These are phyloP conservation scores for Bruchidius siliquastri DNA, from an alignment of 2,888 invertebrate genomes.

Conservation along the genomic window DNA sequence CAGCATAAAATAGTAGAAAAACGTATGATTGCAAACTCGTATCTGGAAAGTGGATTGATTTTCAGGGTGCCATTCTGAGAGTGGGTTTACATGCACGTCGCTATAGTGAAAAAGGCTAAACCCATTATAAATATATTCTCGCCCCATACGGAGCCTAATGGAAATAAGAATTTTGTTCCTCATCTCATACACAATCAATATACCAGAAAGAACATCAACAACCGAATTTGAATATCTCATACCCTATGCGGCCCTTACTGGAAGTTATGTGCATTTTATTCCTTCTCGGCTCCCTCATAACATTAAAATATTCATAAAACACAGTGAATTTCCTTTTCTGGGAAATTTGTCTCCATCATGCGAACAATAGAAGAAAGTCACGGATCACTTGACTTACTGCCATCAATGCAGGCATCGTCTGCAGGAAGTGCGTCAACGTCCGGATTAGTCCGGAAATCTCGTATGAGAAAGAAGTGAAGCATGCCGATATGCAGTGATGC, in stretches of 20 bases:
- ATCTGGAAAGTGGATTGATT: no score
- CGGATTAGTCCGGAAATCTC: conserved; percentile 21
- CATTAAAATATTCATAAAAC: conserved; percentile 5
- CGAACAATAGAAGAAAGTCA: conserved; percentile 25
- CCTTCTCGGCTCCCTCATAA: conserved; percentile 1
- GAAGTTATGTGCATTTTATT: neutral
- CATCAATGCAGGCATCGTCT: conserved; percentile 20
- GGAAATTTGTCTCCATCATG: conserved; percentile 21
- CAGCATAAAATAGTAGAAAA: no score
- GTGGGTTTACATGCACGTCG: no score
- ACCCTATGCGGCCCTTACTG: neutral
- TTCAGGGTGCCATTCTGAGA: no score
- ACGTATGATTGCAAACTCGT: no score
- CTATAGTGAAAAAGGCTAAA: no score
- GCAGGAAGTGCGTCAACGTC: conserved; percentile 34
- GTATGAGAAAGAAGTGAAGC: conserved; percentile 26
- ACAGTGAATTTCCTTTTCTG: conserved; percentile 15
- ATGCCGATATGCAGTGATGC: conserved; percentile 1
- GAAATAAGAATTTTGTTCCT: neutral
- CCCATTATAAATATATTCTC: no score
- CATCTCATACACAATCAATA: neutral
- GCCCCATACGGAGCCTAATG: no score
- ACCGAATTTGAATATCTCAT: neutral
- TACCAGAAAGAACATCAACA: neutral
- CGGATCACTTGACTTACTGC: conserved; percentile 20